phyloP scores from a whole-genome alignment of 2,113 vertebrate genomes.

The Callaeas wilsoni region DNA sequence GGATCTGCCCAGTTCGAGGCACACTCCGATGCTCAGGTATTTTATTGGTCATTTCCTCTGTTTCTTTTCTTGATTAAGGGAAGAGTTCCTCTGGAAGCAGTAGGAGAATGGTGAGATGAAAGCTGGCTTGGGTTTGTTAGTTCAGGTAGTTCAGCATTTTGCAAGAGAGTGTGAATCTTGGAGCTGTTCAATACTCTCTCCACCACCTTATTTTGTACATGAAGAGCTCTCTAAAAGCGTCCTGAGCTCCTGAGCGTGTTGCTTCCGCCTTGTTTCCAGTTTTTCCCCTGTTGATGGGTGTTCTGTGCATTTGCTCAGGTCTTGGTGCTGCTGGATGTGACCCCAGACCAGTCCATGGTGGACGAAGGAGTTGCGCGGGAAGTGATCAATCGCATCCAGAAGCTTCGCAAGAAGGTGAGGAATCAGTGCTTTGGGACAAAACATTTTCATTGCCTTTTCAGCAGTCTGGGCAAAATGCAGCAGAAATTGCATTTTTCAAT shows the following conservation, averaged over 20 bases:
- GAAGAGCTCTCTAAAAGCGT: neutral
- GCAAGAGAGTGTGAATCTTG: neutral
- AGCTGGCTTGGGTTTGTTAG: neutral
- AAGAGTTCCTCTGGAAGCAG: neutral
- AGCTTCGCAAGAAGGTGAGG: constrained; percentile 94
- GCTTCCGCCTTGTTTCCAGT: neutral
- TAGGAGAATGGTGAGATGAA: neutral
- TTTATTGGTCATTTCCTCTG: neutral
- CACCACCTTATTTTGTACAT: rapidly evolving
- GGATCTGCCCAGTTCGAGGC: constrained; percentile 85
- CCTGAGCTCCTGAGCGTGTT: neutral
- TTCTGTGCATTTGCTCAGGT: constrained; percentile 69
- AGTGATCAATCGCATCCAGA: constrained; percentile 98
- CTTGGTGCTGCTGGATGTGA: constrained; percentile 88
- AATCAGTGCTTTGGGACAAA: neutral
- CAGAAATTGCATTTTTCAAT: neutral
- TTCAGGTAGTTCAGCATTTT: neutral
- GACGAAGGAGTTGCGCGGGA: constrained; percentile 95
- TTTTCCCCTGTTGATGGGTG: neutral
- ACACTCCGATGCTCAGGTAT: constrained; percentile 92
- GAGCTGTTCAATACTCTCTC: neutral
- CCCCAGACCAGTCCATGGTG: constrained; percentile 93
- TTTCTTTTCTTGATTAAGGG: neutral
- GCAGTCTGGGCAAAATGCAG: neutral
- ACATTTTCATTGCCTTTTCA: neutral